These are phyloP conservation scores for Phylloscopus trochilus DNA, from an alignment of 2,113 vertebrate species.

Conservation along the genomic window DNA sequence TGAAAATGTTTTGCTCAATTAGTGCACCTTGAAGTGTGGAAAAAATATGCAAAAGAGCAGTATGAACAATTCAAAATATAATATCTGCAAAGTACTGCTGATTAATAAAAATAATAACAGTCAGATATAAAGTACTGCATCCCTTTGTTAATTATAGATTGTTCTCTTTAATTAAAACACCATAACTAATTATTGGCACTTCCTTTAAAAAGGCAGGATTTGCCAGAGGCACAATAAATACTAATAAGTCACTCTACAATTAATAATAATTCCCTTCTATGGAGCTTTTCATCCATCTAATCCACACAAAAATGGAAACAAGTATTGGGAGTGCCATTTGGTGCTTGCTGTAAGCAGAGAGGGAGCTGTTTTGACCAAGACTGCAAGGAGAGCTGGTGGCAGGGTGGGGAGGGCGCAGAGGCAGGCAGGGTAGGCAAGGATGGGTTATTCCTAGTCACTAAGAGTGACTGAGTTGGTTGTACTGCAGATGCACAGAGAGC, in stretches of 20 bases:
- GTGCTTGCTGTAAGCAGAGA: not conserved
- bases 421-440: not conserved
- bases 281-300: not conserved
- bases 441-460: not conserved
- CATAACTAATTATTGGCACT: not conserved
- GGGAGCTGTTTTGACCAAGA: not conserved
- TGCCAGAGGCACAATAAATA: constrained; percentile 19
- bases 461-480: not conserved
- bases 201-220: not conserved
- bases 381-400: not conserved
- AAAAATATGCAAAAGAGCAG: not conserved
- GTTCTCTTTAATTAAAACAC: constrained; percentile 34
- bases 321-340: accelerated
- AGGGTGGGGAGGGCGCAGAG: not conserved
- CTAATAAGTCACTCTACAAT: not conserved
- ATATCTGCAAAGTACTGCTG: not conserved
- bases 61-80: not conserved
- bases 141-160: constrained; percentile 20
- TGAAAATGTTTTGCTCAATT: not conserved
- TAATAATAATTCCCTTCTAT: not conserved
- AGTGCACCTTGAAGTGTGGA: not conserved
- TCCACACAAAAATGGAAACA: not conserved
- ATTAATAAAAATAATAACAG: constrained; percentile 5
- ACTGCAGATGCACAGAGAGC: not conserved
- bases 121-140: not conserved